Base-by-base conservation (phyloP, 2,797 vertebrate genomes). In the Acomys russatus region DNA sequence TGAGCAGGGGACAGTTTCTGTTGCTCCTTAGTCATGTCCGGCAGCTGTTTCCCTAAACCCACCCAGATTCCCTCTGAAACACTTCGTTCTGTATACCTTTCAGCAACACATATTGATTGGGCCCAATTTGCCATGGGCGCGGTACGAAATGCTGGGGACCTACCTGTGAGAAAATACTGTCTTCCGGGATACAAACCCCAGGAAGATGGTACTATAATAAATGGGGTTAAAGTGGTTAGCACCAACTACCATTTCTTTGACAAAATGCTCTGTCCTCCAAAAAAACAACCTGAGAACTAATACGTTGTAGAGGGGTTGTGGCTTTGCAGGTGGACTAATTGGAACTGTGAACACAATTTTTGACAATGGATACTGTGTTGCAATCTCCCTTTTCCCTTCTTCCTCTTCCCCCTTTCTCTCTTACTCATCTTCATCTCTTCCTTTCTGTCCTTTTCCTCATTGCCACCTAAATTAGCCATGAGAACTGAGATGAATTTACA, bases 401-500 rank as follows among this genome's bases (percentile, higher is more conserved):
- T 8, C 6, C 28, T 1, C 3, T 59, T 10, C 9, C 12, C 25
- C 6, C 10, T 20, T 20, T 28, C 6, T 44, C 44, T 44, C 44
- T 44, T 44, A 44, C 44, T 44, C 12, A 59, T 12, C 3, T 25
- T 12, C 1, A 3, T 70, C 61, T n/a, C 56, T 44, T 64, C 25
- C 38, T 9, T 10, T 30, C 74, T 44, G 35, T 61, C 8, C 14
- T 33, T 73, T 38, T 18, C 5, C 6, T 28, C 63, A 38, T 28
- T 64, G 90, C 3, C 18, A 80, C 22, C 44, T 51, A 77, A 74
- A 88, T 78, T 96, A 91, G 78, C 91, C 51, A 64, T 93, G 35
- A 95, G 88, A 91, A 77, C 28, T 10, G n/a, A 94, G 35, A 68
- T 66, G 1, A 10, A 38, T 80, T 96, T 96, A 71, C 3, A 82